Evolutionary conservation across 2,113 vertebrate species (phyloP).

Genomic region (Gallinago paraguaiae): DNA sequence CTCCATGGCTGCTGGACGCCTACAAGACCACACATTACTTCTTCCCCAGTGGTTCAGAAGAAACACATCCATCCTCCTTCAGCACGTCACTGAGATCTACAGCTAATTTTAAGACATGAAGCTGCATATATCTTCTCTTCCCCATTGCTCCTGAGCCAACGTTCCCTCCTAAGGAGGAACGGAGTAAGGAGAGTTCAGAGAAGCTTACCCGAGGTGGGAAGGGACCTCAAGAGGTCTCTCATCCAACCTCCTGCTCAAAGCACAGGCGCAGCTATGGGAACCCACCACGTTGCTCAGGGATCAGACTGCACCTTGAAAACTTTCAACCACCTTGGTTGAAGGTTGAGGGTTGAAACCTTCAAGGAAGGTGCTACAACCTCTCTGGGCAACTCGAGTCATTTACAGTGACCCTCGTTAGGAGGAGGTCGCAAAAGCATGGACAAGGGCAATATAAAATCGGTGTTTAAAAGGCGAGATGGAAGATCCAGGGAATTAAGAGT

Average conservation of each 20-base stretch:
- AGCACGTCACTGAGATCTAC: not conserved
- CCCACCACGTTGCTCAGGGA: not conserved
- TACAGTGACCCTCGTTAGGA: not conserved
- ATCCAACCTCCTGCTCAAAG: not conserved
- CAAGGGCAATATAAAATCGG: not conserved
- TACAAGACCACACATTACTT: fast-evolving
- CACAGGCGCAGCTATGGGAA: not conserved
- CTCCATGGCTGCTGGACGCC: not conserved
- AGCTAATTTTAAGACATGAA: not conserved
- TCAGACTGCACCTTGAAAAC: not conserved
- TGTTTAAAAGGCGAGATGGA: not conserved
- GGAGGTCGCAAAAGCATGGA: not conserved
- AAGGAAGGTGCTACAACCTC: not conserved
- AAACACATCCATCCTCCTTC: not conserved
- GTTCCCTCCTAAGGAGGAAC: not conserved
- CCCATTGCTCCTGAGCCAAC: not conserved
- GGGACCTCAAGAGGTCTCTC: not conserved
- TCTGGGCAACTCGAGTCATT: not conserved
- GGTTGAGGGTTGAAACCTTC: not conserved
- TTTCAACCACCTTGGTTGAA: too few species aligned
- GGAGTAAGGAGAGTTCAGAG: not conserved
- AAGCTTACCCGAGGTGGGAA: not conserved
- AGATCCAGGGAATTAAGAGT: not conserved
- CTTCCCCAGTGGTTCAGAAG: not conserved
- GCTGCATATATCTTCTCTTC: not conserved